A percentile compares a stretch with the other conserved stretches of the same genome.
Conservation (phyloP, 2,888 invertebrate species). For the Lycocerus yunnanus region DNA sequence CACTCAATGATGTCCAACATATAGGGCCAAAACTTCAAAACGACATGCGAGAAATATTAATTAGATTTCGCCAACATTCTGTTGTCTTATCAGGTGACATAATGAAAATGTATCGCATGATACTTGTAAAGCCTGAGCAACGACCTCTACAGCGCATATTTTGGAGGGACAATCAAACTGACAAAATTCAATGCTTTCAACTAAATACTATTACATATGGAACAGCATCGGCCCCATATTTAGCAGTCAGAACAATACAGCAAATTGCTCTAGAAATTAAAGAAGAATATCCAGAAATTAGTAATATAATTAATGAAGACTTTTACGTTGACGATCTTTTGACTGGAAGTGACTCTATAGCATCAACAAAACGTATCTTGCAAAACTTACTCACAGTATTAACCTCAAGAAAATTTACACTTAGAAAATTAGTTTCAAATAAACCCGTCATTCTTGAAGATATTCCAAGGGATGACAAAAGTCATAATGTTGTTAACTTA, state of each 20-base stretch:
- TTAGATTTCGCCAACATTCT: neutral
- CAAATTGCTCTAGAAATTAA: neutral
- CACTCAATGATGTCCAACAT: neutral
- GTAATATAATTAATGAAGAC: slow-evolving; percentile 3
- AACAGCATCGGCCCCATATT: neutral
- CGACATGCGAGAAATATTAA: neutral
- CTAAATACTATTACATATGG: slow-evolving; percentile 14
- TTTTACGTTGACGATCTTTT: slow-evolving; percentile 26
- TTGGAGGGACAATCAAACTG: neutral
- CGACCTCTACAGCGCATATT: neutral
- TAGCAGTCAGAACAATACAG: neutral
- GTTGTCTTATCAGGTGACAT: neutral
- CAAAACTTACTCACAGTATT: neutral
- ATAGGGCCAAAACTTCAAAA: neutral
- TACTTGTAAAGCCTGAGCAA: neutral
- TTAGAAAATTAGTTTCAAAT: slow-evolving; percentile 16
- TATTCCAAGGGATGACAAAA: neutral
- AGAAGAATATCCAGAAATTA: neutral
- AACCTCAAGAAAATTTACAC: slow-evolving; percentile 7
- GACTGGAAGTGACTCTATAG: slow-evolving; percentile 9
- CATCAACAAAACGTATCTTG: neutral
- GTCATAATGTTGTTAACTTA: neutral
- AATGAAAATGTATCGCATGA: no score
- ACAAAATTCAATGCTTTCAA: neutral
- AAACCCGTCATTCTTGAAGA: neutral